Evolutionary conservation across 1,140 invertebrate species (phyloP).

Genomic region (Calliopsis andreniformis): DNA sequence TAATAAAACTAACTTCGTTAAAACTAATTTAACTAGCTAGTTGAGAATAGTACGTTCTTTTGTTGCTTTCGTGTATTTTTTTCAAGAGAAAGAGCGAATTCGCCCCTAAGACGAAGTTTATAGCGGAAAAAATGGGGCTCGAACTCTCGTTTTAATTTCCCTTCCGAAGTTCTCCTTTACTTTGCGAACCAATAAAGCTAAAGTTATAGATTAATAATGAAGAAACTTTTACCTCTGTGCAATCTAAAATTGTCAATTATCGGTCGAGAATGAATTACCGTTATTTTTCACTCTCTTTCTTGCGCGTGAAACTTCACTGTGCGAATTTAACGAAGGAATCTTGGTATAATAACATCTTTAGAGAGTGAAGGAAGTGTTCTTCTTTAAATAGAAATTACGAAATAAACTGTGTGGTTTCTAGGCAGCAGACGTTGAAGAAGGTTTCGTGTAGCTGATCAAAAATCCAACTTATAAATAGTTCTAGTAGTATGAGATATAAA

Average conservation of each 20-base stretch:
- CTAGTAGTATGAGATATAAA: no score
- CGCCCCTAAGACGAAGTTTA: slow-evolving; percentile 24
- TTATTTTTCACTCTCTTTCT: slow-evolving; percentile 44
- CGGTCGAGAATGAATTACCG: slow-evolving; percentile 50
- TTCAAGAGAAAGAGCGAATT: slow-evolving; percentile 5
- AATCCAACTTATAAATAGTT: no score
- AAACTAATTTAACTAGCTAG: slow-evolving; percentile 48
- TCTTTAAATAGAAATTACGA: background rate
- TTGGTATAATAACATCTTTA: slow-evolving; percentile 5
- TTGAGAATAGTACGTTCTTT: slow-evolving; percentile 25
- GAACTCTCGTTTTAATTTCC: slow-evolving; percentile 46
- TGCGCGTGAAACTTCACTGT: slow-evolving; percentile 19
- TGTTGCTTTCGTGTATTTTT: slow-evolving; percentile 12
- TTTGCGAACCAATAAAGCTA: slow-evolving; percentile 51
- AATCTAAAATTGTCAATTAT: slow-evolving; percentile 50
- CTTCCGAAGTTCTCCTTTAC: slow-evolving; percentile 31
- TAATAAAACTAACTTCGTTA: slow-evolving; percentile 49
- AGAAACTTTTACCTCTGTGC: slow-evolving; percentile 32
- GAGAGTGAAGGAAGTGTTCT: background rate
- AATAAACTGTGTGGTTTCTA: background rate
- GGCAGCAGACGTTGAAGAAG: background rate
- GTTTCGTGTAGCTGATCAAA: no score
- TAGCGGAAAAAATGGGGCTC: slow-evolving; percentile 41
- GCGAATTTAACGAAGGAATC: slow-evolving; percentile 40
- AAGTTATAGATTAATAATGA: slow-evolving; percentile 55